Evolutionary conservation across 2,113 vertebrate species (phyloP).

Genomic region (Symphodus melops): DNA sequence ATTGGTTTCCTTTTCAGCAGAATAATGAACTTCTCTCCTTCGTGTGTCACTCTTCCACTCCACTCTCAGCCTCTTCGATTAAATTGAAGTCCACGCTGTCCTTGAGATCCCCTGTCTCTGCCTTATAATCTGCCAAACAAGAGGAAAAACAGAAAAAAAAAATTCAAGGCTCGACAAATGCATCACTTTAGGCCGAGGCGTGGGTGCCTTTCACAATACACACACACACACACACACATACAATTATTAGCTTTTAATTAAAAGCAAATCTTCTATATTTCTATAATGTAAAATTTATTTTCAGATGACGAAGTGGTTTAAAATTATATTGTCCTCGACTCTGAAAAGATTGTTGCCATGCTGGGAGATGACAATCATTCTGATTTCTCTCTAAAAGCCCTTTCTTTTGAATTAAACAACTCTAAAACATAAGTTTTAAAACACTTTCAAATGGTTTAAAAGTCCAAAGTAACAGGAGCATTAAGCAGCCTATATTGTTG

Average conservation of each 20-base stretch:
- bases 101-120: slow-evolving; percentile 82
- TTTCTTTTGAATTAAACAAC: background rate
- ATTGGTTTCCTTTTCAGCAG: slow-evolving; percentile 86
- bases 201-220: slow-evolving; percentile 45
- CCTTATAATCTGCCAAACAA: slow-evolving; percentile 79
- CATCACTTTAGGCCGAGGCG: slow-evolving; percentile 51
- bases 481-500: background rate
- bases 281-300: background rate
- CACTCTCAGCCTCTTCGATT: slow-evolving; percentile 82
- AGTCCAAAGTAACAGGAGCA: background rate
- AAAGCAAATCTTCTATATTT: slow-evolving; percentile 10
- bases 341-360: background rate
- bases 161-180: slow-evolving; percentile 72
- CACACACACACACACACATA: slow-evolving; percentile 1
- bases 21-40: slow-evolving; percentile 88
- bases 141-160: slow-evolving; percentile 57
- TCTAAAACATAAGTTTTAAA: background rate
- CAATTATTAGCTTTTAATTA: slow-evolving; percentile 23
- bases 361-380: background rate
- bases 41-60: slow-evolving; percentile 84
- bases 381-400: background rate
- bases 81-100: slow-evolving; percentile 78
- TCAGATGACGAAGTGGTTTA: background rate
- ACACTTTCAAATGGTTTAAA: background rate
- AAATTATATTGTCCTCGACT: slow-evolving; percentile 4